phyloP scores from a whole-genome alignment of 2,888 invertebrate genomes.

The Odontothrips loti region DNA sequence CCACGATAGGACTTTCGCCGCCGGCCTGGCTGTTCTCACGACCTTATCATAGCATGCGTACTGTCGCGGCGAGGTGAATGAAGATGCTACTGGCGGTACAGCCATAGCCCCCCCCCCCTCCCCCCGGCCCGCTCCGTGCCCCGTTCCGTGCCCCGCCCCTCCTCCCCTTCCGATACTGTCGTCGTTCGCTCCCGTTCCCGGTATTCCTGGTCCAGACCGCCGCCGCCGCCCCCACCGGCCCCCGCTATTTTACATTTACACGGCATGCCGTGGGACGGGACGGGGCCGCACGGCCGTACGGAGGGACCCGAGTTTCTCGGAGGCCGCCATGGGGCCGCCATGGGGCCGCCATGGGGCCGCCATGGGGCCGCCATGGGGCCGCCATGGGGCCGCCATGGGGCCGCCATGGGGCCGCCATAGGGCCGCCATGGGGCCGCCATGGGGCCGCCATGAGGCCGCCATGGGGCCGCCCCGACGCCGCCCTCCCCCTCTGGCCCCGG shows the following conservation, averaged over 20 bases:
- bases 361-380: too few species aligned
- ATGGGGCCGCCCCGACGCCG: too few species aligned
- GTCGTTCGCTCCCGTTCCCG: background rate
- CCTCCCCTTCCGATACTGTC: background rate
- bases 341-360: too few species aligned
- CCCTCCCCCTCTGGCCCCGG: too few species aligned
- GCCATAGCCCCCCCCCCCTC: background rate
- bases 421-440: too few species aligned
- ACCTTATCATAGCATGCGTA: too few species aligned
- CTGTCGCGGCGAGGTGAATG: too few species aligned
- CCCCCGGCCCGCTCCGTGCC: background rate
- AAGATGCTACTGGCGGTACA: too few species aligned
- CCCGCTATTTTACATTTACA: conserved; percentile 12
- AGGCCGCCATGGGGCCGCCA: background rate
- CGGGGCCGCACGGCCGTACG: background rate
- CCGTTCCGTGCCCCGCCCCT: background rate
- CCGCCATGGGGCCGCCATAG: too few species aligned
- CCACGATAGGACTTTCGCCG: too few species aligned
- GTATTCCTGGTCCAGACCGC: background rate
- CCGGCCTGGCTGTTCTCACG: too few species aligned
- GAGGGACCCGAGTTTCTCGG: background rate
- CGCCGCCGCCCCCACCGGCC: background rate
- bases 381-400: too few species aligned
- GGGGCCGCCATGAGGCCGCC: background rate
- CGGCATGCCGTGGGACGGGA: conserved; percentile 10